Conservation (phyloP, 2,797 vertebrate species). For the Cygnus olor region DNA sequence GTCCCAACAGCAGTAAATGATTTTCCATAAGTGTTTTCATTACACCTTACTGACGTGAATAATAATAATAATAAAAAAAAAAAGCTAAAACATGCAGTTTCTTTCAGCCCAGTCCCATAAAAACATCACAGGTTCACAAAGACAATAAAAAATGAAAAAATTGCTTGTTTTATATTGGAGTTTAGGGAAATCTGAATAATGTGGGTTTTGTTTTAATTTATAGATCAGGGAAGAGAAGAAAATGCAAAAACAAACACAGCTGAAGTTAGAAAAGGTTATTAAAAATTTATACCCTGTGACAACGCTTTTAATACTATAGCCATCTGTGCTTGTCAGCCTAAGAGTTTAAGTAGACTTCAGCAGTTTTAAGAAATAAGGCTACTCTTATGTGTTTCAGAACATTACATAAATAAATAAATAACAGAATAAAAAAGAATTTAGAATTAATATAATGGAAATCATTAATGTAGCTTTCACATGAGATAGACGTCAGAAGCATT, state of each 20-base stretch:
- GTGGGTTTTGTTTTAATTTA: not conserved
- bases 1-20: not conserved
- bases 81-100: not conserved
- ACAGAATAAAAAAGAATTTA: not conserved
- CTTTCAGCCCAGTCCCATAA: not conserved
- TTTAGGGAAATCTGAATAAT: not conserved
- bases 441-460: not conserved
- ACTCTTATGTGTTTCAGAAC: not conserved
- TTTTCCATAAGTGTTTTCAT: not conserved
- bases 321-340: constrained; percentile 6
- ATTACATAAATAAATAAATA: not conserved
- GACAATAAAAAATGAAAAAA: not conserved
- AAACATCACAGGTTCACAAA: not conserved
- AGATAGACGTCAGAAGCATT: not conserved
- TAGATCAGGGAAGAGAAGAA: not conserved
- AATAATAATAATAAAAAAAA: not conserved
- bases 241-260: not conserved
- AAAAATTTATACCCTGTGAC: constrained; percentile 24
- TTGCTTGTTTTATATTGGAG: not conserved
- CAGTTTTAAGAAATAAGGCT: not conserved
- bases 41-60: constrained; percentile 4
- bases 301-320: constrained; percentile 16
- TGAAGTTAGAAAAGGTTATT: constrained; percentile 32
- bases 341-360: not conserved
- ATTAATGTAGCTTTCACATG: not conserved